Base-by-base conservation (phyloP, 2,113 vertebrate species). In the Toxotes chatareus region DNA sequence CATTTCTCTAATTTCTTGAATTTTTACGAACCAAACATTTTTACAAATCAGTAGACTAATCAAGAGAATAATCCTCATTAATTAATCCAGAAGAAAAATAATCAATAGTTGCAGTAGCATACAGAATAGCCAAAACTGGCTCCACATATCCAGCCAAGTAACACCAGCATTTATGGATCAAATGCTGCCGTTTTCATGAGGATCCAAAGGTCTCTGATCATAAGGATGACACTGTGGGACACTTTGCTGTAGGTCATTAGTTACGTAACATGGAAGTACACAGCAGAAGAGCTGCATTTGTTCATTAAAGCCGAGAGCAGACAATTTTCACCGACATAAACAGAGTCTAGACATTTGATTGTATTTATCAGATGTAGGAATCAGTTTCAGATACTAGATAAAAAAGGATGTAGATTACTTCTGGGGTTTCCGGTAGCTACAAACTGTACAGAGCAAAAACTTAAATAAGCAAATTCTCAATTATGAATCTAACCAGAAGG, bases 271-370 rank as follows among this genome's bases (percentile, higher is more conserved):
- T 49, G 12, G 1, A 59, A 14, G 44, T 46, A 86, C 60, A 55
- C 59, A 66, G 67, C 64, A 70, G 68, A 74, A 55, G 44, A 7
- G 61, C 71, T 19, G 38, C 38, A 53, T 23, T 80, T 73, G 76
- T 70, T 79, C 47, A 80, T 44, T 77, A 61, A 56, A 55, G 60
- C 44, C 36, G 44, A 49, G 44, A 21, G 53, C 66, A 60, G 34
- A 42, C 49, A 61, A 75, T 73, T 90, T 61, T 61, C 61, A 44
- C 51, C n/a, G 27, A 23, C 67, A 47, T 89, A 95, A 92, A 90
- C 80, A 80, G 23, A 27, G 86, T 89, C 84, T 85, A 68, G 83
- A 86, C 82, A 49, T 44, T 76, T 72, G 63, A 66, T 79, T 75
- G 67, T 57, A 5, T 65, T 67, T 64, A 63, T 67, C 59, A 57